Conservation (phyloP, 2,113 vertebrate genomes). For the Edolisoma coerulescens region DNA sequence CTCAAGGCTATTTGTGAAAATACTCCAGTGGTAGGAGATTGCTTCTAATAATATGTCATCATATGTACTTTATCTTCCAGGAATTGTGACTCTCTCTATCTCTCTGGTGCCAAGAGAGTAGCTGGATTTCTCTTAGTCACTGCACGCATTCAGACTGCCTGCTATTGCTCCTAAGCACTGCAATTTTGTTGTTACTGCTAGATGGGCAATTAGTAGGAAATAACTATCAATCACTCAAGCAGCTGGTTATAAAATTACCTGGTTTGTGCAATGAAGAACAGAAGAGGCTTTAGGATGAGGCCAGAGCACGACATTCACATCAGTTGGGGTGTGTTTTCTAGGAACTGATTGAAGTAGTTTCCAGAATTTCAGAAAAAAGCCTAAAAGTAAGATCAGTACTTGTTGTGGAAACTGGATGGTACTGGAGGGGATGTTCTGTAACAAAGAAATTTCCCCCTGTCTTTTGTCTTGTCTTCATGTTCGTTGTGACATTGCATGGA, state of each 20-base stretch:
- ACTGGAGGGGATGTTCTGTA: neutral
- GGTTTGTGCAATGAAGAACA: neutral
- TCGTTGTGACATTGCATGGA: neutral
- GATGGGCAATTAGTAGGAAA: neutral
- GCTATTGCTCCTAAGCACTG: neutral
- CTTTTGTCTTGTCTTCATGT: neutral
- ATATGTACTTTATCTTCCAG: slow-evolving; percentile 40
- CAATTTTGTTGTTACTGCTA: neutral
- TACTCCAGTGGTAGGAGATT: neutral
- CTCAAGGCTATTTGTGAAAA: neutral
- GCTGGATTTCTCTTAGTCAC: slow-evolving; percentile 14
- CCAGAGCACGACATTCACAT: neutral
- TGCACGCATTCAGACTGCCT: neutral
- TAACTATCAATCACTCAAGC: neutral
- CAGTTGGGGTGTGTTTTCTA: neutral
- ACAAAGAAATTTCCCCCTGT: neutral
- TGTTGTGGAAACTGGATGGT: neutral
- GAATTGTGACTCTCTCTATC: slow-evolving; percentile 22
- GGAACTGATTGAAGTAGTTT: neutral
- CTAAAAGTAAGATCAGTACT: neutral
- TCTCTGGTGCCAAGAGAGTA: neutral
- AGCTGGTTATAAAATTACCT: neutral
- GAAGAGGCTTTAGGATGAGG: neutral
- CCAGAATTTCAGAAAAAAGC: neutral
- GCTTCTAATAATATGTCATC: slow-evolving; percentile 9